Evolutionary conservation across 1,140 invertebrate species (phyloP).

Genomic region (Archivesica marissinica): DNA sequence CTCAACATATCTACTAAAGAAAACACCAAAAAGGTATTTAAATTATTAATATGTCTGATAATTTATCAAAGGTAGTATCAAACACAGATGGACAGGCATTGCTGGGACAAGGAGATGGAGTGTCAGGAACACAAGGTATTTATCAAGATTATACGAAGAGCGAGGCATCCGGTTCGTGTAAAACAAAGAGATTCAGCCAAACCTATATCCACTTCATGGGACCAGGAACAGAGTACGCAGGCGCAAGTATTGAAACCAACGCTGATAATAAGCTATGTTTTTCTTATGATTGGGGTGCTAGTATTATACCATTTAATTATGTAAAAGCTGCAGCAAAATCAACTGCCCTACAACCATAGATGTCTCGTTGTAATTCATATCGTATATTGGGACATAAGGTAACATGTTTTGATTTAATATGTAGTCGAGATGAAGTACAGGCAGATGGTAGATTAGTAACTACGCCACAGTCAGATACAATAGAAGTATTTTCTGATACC

Average conservation of each 20-base stretch:
- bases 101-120: neutral
- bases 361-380: neutral
- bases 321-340: neutral
- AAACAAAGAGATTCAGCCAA: neutral
- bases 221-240: neutral
- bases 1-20: too few species aligned
- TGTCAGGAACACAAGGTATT: neutral
- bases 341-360: neutral
- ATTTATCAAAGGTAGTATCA: too few species aligned
- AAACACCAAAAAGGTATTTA: too few species aligned
- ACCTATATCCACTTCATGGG: neutral
- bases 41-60: too few species aligned
- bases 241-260: neutral
- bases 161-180: neutral
- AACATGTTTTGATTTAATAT: neutral
- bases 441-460: neutral
- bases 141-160: neutral
- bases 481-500: constrained; percentile 1
- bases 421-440: too few species aligned
- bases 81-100: too few species aligned
- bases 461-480: neutral
- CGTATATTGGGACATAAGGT: neutral
- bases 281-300: neutral
- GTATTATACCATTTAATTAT: neutral
- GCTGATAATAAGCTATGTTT: neutral